Base-by-base conservation (phyloP, 2,113 vertebrate species). In the Gymnorhina tibicen region DNA sequence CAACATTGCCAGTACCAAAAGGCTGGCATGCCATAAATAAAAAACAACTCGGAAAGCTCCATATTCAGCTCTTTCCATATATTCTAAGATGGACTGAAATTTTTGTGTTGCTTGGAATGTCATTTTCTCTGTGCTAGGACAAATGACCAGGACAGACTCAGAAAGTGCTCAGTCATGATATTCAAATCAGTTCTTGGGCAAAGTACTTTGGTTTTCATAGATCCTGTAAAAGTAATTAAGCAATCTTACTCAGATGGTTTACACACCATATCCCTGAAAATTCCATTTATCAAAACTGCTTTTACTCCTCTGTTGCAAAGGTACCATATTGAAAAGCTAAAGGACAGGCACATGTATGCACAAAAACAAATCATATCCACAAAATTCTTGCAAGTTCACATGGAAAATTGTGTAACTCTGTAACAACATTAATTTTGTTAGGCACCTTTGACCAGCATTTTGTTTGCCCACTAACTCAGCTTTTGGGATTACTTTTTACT, bases 401-500 rank as follows among this genome's bases (percentile, higher is more conserved):
- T 75, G 90, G 85, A 92, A 95, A 95, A 95, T 0, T 64, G 20
- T 10, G 41, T n/a, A 86, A 90, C 33, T 67, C 74, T 49, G 27
- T 44, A 80, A 84, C n/a, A 94, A 66, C 62, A 68, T 49, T n/a
- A 37, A 81, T 88, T 96, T 93, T 89, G 67, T 68, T 83, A 35
- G 13, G 41, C 35, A 92, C 56, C 47, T 95, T 90, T 81, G 83
- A 91, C 73, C 60, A 72, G 60, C 52, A 91, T 89, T 94, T 85
- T 81, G 28, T 95, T 96, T 96, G 88, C 85, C 60, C 73, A 46
- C 35, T 93, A 84, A 93, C 75, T 88, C 22, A 4, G 56, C 88
- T 75, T 64, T 41, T 78, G 86, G 88, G 86, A 93, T 96, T 82
- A 79, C 79, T 89, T 93, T 37, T 88, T 85, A 46, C 66, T 81